Conservation (phyloP, 2,797 vertebrate genomes). For the Protonibea diacanthus region DNA sequence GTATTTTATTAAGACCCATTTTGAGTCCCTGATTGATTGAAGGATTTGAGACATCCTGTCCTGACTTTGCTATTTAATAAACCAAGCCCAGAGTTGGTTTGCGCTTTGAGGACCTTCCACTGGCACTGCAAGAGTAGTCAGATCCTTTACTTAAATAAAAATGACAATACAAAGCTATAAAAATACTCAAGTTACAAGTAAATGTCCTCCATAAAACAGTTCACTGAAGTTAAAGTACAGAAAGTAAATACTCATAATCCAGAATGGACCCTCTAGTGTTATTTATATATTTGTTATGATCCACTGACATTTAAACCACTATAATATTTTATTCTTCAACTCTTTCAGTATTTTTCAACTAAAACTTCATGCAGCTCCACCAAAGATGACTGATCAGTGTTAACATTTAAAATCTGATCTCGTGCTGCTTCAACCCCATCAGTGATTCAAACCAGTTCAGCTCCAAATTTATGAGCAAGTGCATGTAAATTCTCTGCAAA, state of each 20-base stretch:
- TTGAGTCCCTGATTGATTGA: constrained; percentile 87
- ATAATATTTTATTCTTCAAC: background rate
- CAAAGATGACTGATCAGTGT: no score
- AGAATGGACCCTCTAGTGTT: background rate
- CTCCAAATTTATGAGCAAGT: background rate
- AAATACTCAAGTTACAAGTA: background rate
- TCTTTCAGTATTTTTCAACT: background rate
- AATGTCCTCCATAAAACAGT: background rate
- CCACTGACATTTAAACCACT: background rate
- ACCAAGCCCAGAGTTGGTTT: constrained; percentile 81
- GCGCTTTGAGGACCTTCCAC: constrained; percentile 51
- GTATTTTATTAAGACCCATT: constrained; percentile 97
- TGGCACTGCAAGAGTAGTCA: background rate
- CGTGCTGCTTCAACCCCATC: background rate
- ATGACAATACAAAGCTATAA: background rate
- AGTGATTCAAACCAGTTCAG: no score
- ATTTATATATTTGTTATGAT: background rate
- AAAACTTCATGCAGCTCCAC: background rate
- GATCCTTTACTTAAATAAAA: background rate
- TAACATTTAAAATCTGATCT: background rate
- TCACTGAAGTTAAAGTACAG: background rate
- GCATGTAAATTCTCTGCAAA: no score
- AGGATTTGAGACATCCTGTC: constrained; percentile 89
- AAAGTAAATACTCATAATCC: background rate
- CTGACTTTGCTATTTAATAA: constrained; percentile 98